Base-by-base conservation (phyloP, 2,888 invertebrate species). In the Erpobdella octoculata region DNA sequence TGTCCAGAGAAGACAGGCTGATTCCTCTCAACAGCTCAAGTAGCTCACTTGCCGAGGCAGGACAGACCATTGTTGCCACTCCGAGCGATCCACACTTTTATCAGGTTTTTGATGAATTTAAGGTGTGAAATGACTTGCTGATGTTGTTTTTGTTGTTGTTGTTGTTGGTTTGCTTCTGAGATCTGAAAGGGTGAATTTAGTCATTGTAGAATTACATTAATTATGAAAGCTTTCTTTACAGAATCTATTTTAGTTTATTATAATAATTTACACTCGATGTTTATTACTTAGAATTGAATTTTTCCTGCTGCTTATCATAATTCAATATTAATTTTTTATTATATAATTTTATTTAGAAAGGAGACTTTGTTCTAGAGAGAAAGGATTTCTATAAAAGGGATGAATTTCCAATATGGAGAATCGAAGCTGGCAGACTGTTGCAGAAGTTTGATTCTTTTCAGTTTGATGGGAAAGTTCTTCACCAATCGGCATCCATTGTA, bases 351-450 rank as follows among this genome's bases (percentile, higher is more conserved):
- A 35, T 12, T 31, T 53, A 72, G 72, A 88, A 89, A 75, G 92
- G 93, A 64, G 91, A 92, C 80, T 94, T 92, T 85, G 89, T 93
- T 75, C 90, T 91, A 53, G 87, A 92, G 79, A 91, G 91, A 84
- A 72, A 69, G 46, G 72, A 72, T 67, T 58, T 35, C 37, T 87
- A 87, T 73, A 86, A 87, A 66, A 78, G 76, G 78, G 89, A 91
- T 82, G 90, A 89, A 87, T 93, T 92, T 8, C 88, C 90, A 6
- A 89, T 94, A 78, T 94, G 93, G 93, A 88, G 91, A 83, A 90
- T 93, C 58, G 93, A 93, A 81, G 91, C 89, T 53, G 88, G 88
- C 79, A 87, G 87, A 74, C 84, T 89, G 79, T 81, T 89, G 77
- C 88, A 88, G 80, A 88, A 89, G 79, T 89, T 87, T 82, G 87